These are phyloP conservation scores for Notothenia rossii DNA, from an alignment of 2,113 vertebrate genomes.

Conservation along the genomic window DNA sequence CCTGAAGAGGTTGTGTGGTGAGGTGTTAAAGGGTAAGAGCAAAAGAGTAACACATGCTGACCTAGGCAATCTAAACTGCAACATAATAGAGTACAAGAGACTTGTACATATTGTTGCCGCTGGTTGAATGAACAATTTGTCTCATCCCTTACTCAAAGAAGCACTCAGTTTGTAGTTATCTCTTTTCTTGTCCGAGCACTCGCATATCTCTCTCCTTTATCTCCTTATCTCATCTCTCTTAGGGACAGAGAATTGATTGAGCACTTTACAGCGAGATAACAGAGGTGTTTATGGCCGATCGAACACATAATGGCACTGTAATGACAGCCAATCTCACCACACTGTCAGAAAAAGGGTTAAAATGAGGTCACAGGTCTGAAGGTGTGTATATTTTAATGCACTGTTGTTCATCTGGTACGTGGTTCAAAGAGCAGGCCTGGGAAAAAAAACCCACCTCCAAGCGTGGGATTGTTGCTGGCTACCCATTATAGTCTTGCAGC, in stretches of 20 bases:
- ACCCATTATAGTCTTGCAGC: constrained; percentile 66
- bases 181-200: constrained; percentile 21
- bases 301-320: constrained; percentile 76
- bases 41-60: constrained; percentile 25
- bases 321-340: constrained; percentile 72
- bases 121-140: background rate
- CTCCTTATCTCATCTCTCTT: constrained; percentile 63
- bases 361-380: constrained; percentile 75
- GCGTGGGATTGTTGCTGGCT: constrained; percentile 73
- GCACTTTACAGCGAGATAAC: constrained; percentile 64
- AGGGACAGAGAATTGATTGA: constrained; percentile 68
- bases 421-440: constrained; percentile 74
- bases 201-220: constrained; percentile 52
- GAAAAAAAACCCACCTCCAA: constrained; percentile 65
- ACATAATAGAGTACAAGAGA: background rate
- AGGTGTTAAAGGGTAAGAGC: constrained; percentile 29
- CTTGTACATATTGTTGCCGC: background rate
- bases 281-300: constrained; percentile 65
- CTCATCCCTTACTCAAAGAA: constrained; percentile 9
- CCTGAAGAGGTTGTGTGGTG: constrained; percentile 14
- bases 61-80: background rate
- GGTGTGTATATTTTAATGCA: constrained; percentile 58
- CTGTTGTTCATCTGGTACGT: constrained; percentile 29
- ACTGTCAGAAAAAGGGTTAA: constrained; percentile 63
- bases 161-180: constrained; percentile 16